phyloP scores from a whole-genome alignment of 2,888 invertebrate genomes.

The Mythimna pallens region DNA sequence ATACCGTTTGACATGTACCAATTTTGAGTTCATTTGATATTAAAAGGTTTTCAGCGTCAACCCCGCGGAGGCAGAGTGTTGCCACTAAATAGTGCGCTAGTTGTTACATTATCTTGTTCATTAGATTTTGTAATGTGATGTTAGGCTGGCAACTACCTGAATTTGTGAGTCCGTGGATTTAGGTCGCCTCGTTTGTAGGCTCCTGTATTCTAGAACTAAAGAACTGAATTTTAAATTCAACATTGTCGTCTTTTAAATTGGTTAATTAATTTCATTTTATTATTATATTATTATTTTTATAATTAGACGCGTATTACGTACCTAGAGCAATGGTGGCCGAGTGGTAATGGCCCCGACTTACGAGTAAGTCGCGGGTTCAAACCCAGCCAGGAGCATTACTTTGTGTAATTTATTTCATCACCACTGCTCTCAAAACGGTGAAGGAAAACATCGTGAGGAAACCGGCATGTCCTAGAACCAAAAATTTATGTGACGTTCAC shows the following conservation, averaged over 20 bases:
- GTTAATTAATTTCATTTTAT: no score
- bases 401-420: no score
- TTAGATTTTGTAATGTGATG: constrained; percentile 56
- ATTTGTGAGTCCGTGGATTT: constrained; percentile 45
- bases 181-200: constrained; percentile 30
- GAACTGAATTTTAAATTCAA: background rate
- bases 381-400: no score
- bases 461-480: no score
- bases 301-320: no score
- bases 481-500: no score
- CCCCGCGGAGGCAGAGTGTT: constrained; percentile 58
- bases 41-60: constrained; percentile 86
- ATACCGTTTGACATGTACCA: constrained; percentile 89
- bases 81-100: constrained; percentile 64
- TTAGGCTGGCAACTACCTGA: constrained; percentile 50
- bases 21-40: constrained; percentile 90
- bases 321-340: no score
- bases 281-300: no score
- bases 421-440: no score
- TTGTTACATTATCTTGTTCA: constrained; percentile 59
- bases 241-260: background rate
- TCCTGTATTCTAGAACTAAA: constrained; percentile 13
- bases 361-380: no score
- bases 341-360: no score
- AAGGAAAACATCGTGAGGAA: no score